Evolutionary conservation across 2,888 invertebrate species (phyloP).

Genomic region (Cephus pulcher): DNA sequence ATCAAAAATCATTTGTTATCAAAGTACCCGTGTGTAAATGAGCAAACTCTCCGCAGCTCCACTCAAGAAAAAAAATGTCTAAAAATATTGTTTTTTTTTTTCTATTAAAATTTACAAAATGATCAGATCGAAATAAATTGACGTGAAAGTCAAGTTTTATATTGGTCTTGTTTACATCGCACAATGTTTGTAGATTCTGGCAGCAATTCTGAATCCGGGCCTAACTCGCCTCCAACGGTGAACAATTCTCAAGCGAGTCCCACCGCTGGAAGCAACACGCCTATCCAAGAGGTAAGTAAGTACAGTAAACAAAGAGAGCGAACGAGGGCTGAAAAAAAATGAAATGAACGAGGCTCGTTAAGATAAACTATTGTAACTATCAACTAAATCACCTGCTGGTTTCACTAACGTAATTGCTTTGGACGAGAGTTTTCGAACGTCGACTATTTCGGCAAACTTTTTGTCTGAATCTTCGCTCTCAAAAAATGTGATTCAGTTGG

Average conservation of each 20-base stretch:
- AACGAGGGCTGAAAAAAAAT: neutral
- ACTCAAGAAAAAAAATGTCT: neutral
- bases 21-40: neutral
- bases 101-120: neutral
- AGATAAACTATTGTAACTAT: neutral
- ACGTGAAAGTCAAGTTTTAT: neutral
- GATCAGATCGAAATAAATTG: neutral
- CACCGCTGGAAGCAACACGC: slow-evolving; percentile 74
- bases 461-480: neutral
- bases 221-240: slow-evolving; percentile 79
- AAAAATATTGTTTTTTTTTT: neutral
- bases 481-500: neutral
- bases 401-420: neutral
- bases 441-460: neutral
- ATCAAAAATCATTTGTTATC: neutral
- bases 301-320: neutral
- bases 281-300: slow-evolving; percentile 75
- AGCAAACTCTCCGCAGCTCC: neutral
- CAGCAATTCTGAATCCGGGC: slow-evolving; percentile 80
- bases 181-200: slow-evolving; percentile 66
- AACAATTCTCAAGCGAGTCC: slow-evolving; percentile 71
- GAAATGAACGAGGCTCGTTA: neutral
- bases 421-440: neutral
- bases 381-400: neutral
- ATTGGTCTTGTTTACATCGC: neutral